Evolutionary conservation across 2,113 vertebrate genomes (phyloP), one percentile per base, ranked within the genome.

Genomic region (Xiphias gladius): DNA sequence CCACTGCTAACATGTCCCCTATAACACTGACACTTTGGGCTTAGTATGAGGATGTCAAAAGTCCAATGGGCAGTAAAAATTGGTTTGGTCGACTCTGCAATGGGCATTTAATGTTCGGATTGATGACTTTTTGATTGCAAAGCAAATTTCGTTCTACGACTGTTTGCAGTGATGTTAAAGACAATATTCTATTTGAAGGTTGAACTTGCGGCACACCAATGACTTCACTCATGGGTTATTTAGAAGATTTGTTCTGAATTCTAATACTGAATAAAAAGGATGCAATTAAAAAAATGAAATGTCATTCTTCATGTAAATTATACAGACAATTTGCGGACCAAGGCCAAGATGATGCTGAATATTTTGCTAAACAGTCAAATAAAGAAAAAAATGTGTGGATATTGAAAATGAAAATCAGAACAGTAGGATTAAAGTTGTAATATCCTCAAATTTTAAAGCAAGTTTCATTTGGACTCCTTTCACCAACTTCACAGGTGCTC

Each of bases 11-110:
- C 86, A 73, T 80, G 81, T 73, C 66, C 46, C 72, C 59, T 63
- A 72, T 55, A 80, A 86, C 16, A 50, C 41, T 73, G 82, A 82
- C 76, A 88, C 84, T 84, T 83, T 17, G 0, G 77, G 80, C 83
- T 88, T 54, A 85, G 72, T 37, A n/a, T 30, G 46, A 85, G 69
- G 58, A 85, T 86, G 88, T 75, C 70, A 83, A 70, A 85, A 73
- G 76, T 82, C 39, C 20, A 32, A 67, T 46, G 66, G 65, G 63
- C 70, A 73, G 68, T 37, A 26, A 17, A 76, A 85, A 77, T 76
- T 7, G 62, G 66, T 65, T 39, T 28, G 50, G 26, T 64, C 1
- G n/a, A 65, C 57, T 35, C 62, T 72, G 80, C 84, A 57, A 41
- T 16, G 59, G 28, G 39, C 16, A 69, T 75, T 73, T 52, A 63